These are phyloP conservation scores for Forficula auricularia DNA, from an alignment of 1,140 invertebrate species.

Conservation along the genomic window DNA sequence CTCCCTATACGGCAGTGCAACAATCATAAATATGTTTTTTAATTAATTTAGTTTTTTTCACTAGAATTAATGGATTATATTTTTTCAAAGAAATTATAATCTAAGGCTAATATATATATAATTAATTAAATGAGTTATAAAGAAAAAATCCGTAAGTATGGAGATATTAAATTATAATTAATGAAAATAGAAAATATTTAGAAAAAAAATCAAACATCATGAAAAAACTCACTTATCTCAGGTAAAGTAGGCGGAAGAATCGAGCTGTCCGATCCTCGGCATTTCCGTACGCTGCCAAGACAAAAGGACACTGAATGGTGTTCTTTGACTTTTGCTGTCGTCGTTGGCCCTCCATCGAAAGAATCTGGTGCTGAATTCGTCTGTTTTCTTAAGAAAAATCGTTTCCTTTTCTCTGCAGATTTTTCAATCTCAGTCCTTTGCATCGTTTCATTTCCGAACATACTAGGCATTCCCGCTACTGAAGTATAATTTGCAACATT, in stretches of 20 bases:
- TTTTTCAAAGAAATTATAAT: no score
- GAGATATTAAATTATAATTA: no score
- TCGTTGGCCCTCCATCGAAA: constrained; percentile 19
- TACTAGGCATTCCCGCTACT: background rate
- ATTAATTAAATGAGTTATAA: no score
- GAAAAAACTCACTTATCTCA: constrained; percentile 8
- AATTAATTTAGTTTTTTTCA: no score
- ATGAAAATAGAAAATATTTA: no score
- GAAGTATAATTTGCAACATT: background rate
- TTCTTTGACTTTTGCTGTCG: constrained; percentile 8
- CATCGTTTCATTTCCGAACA: constrained; percentile 1
- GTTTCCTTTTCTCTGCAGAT: constrained; percentile 20
- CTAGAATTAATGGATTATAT: no score
- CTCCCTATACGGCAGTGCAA: no score
- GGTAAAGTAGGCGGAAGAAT: constrained; percentile 8
- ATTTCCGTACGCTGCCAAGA: constrained; percentile 9
- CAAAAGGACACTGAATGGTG: constrained; percentile 13
- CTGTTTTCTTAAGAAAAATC: constrained; percentile 26
- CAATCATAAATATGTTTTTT: no score
- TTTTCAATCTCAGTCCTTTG: constrained; percentile 1
- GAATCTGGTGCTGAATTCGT: constrained; percentile 30
- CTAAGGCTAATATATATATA: no score
- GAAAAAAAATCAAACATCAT: no score
- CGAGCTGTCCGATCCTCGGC: constrained; percentile 11
- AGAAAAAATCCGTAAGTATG: no score